Conservation (phyloP, 30 jellyfish, hydroid and myxozoan genomes). For the Chironex yamaguchii region DNA sequence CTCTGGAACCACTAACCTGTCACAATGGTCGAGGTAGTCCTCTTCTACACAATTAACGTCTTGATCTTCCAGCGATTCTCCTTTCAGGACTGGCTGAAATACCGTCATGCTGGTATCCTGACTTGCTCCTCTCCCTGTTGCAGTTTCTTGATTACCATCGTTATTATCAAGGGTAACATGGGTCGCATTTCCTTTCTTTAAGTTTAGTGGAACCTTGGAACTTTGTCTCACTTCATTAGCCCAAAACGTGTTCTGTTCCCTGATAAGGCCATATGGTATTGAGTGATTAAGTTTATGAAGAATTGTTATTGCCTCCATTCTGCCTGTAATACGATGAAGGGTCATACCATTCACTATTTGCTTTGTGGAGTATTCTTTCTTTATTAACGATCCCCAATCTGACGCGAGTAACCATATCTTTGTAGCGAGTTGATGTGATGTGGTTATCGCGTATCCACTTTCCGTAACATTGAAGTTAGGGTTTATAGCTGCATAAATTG, state of each 20-base stretch:
- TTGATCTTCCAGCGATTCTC: background rate
- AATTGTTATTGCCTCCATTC: background rate
- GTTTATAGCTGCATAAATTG: background rate
- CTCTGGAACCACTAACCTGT: background rate
- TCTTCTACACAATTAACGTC: background rate
- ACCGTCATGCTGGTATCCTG: slow-evolving; percentile 46
- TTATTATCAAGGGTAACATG: background rate
- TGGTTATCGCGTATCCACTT: background rate
- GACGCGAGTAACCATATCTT: slow-evolving; percentile 30
- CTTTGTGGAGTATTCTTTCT: background rate
- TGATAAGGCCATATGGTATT: background rate
- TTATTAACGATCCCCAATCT: slow-evolving; percentile 16
- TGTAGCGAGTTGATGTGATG: background rate
- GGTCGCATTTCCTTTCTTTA: slow-evolving; percentile 9
- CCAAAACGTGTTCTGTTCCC: slow-evolving; percentile 14
- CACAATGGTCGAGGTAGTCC: no score
- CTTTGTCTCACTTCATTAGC: background rate
- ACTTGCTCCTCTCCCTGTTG: slow-evolving; percentile 8
- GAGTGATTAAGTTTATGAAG: slow-evolving; percentile 9
- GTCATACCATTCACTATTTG: slow-evolving; percentile 4
- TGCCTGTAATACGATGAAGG: slow-evolving; percentile 9
- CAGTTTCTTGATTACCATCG: slow-evolving; percentile 20
- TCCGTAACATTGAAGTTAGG: slow-evolving; percentile 1
- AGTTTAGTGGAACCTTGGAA: background rate
- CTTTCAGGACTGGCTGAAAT: background rate